Conservation (phyloP, 2,113 vertebrate species). For the Hyperopisus bebe region DNA sequence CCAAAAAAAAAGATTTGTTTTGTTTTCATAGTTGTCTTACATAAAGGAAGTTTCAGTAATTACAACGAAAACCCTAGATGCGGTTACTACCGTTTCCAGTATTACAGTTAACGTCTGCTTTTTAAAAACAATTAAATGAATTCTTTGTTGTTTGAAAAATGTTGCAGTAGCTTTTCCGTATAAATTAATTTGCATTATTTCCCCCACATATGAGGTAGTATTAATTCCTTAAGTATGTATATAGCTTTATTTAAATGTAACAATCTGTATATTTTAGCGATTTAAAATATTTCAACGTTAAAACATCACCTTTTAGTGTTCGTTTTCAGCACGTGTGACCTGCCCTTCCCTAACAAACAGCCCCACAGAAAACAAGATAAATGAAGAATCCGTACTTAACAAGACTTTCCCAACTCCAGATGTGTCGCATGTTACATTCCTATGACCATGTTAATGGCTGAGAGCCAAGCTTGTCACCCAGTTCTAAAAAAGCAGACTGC, state of each 20-base stretch:
- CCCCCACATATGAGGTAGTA: not conserved
- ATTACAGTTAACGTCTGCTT: not conserved
- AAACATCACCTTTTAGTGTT: not conserved
- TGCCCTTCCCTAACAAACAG: not conserved
- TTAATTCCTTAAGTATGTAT: not conserved
- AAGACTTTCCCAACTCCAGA: not conserved
- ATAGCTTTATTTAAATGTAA: not conserved
- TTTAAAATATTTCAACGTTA: not conserved
- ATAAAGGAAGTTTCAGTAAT: slow-evolving; percentile 1
- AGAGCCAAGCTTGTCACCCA: not conserved
- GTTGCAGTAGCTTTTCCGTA: not conserved
- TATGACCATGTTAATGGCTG: not conserved
- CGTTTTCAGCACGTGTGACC: not conserved
- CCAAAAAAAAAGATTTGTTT: not conserved
- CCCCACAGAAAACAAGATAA: not conserved
- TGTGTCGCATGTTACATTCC: not conserved
- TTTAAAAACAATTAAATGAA: not conserved
- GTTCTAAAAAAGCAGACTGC: not conserved
- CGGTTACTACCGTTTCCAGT: not conserved
- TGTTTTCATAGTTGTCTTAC: not conserved
- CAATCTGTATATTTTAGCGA: not conserved
- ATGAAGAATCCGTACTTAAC: not conserved
- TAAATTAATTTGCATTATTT: not conserved
- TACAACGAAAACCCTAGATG: not conserved
- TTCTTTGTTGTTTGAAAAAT: not conserved